Conservation (phyloP, 2,888 invertebrate genomes). For the Chirona hameri region DNA sequence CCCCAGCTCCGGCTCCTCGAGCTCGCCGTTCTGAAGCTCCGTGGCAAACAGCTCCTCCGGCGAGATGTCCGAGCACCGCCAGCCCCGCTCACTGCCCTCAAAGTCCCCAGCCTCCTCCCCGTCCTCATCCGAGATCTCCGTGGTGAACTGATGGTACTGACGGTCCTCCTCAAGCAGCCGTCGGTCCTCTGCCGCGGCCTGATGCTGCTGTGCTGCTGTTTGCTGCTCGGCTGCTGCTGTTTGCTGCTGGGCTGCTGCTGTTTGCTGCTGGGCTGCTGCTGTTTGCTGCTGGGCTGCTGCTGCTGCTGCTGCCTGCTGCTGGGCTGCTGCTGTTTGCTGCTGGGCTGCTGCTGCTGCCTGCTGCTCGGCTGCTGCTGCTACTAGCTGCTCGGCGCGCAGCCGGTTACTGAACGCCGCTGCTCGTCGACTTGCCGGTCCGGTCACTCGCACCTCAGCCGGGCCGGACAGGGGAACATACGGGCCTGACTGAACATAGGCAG, state of each 20-base stretch:
- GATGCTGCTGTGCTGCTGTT: background rate
- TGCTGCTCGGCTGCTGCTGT: too few species aligned
- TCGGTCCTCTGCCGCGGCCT: background rate
- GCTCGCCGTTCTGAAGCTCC: background rate
- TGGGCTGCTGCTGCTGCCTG: background rate
- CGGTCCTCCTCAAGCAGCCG: background rate
- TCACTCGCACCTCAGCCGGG: too few species aligned
- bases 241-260: too few species aligned
- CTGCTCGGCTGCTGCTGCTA: background rate
- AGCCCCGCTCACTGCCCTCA: background rate
- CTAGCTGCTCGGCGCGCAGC: background rate
- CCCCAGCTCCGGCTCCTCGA: background rate
- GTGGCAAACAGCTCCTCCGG: too few species aligned
- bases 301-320: background rate
- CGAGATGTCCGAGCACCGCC: background rate
- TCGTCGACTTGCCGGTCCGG: too few species aligned
- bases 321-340: too few species aligned
- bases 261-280: background rate
- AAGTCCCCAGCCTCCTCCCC: background rate
- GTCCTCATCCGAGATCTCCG: background rate
- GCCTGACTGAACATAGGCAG: too few species aligned
- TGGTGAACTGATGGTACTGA: background rate
- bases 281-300: background rate
- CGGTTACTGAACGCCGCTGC: too few species aligned
- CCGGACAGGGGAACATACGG: too few species aligned